Evolutionary conservation across 2,888 invertebrate species (phyloP).

Genomic region (Cecidostiba fungosa): DNA sequence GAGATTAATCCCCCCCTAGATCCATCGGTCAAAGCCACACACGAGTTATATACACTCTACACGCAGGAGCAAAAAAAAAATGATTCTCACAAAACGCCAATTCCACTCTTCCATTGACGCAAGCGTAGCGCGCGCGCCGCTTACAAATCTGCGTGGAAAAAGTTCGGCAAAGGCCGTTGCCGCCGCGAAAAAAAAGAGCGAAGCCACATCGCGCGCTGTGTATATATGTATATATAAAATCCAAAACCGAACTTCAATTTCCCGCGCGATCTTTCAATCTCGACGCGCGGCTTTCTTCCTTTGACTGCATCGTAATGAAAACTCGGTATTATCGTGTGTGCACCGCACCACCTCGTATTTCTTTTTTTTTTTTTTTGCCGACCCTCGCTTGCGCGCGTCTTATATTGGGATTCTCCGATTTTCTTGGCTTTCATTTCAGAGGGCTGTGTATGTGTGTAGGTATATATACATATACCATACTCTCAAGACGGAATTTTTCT

Average conservation of each 20-base stretch:
- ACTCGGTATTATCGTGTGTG: slow-evolving; percentile 56
- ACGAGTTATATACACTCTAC: neutral
- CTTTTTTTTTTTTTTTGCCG: neutral
- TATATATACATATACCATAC: neutral
- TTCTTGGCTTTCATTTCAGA: slow-evolving; percentile 13
- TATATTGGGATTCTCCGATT: slow-evolving; percentile 28
- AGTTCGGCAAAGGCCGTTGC: slow-evolving; percentile 6
- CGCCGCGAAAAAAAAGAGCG: neutral
- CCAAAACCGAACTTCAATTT: slow-evolving; percentile 40
- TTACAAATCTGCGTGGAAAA: slow-evolving; percentile 5
- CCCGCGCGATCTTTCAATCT: slow-evolving; percentile 56
- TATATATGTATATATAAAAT: neutral
- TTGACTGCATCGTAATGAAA: slow-evolving; percentile 62
- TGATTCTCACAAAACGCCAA: slow-evolving; percentile 17
- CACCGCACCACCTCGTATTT: neutral
- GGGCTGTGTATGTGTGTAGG: neutral
- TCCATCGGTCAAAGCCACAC: neutral
- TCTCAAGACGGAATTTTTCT: neutral
- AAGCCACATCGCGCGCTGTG: neutral
- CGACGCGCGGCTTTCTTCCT: slow-evolving; percentile 33
- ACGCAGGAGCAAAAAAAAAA: neutral
- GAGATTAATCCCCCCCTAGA: neutral
- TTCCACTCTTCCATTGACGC: slow-evolving; percentile 8
- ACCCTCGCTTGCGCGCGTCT: neutral
- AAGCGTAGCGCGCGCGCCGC: neutral